Conservation (phyloP, 2,888 invertebrate genomes). For the Sipha maydis region DNA sequence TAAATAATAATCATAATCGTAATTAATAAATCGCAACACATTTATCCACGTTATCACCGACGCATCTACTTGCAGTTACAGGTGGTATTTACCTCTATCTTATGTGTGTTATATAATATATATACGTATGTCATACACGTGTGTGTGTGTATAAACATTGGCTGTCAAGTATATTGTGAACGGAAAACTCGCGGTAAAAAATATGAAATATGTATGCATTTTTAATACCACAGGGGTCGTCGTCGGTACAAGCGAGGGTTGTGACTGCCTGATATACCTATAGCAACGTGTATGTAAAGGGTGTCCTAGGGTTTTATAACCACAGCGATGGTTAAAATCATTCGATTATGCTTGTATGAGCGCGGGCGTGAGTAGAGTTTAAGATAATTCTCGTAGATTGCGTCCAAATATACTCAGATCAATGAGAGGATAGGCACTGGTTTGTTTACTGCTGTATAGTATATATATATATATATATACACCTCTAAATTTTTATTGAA, state of each 20-base stretch:
- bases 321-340: neutral
- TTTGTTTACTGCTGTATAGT: neutral
- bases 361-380: neutral
- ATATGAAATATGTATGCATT: constrained; percentile 1
- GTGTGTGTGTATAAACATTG: neutral
- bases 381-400: constrained; percentile 46
- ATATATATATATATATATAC: neutral
- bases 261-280: neutral
- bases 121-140: neutral
- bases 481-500: constrained; percentile 16
- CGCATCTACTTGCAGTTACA: neutral
- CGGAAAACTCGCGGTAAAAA: neutral
- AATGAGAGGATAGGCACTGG: constrained; percentile 16
- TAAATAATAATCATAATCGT: constrained; percentile 22
- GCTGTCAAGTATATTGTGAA: too few species aligned
- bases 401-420: constrained; percentile 37
- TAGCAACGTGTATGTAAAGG: neutral
- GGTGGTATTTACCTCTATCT: neutral
- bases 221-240: neutral
- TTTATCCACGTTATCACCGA: neutral
- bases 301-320: neutral
- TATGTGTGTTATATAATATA: neutral
- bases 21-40: constrained; percentile 40
- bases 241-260: neutral
- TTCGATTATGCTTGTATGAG: neutral